These are phyloP conservation scores for Odontophorus gujanensis DNA, from an alignment of 2,113 vertebrate genomes.

Conservation along the genomic window DNA sequence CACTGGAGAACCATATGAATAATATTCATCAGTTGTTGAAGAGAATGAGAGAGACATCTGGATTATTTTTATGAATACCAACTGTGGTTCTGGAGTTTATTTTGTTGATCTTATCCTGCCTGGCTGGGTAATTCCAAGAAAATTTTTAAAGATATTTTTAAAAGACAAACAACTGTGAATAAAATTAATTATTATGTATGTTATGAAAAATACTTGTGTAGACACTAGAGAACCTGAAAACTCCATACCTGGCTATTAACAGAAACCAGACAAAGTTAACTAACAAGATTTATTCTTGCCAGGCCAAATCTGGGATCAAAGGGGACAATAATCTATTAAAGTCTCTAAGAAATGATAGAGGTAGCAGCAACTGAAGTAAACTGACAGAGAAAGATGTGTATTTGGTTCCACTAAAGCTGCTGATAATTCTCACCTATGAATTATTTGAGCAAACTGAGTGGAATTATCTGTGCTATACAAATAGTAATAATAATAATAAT, in stretches of 20 bases:
- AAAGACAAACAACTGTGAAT: background rate
- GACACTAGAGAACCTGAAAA: background rate
- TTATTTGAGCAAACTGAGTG: background rate
- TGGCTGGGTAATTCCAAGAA: background rate
- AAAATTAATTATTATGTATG: background rate
- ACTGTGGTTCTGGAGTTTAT: background rate
- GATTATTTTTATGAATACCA: slow-evolving; percentile 6
- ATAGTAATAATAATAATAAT: background rate
- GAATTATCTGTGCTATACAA: background rate
- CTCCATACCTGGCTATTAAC: background rate
- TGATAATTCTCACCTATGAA: background rate
- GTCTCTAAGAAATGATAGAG: background rate
- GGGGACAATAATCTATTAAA: background rate
- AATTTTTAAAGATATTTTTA: background rate
- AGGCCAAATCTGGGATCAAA: background rate
- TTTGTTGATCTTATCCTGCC: background rate
- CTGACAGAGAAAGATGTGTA: background rate
- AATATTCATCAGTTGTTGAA: background rate
- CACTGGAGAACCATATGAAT: background rate
- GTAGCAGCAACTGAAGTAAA: background rate
- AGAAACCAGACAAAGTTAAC: background rate
- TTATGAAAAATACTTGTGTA: background rate
- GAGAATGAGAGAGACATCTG: background rate
- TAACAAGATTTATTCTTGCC: background rate
- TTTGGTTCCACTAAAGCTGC: background rate